Evolutionary conservation across 1,140 invertebrate genomes (phyloP), one percentile per base, ranked within the genome.

Genomic region (Drosophila kohkoa): DNA sequence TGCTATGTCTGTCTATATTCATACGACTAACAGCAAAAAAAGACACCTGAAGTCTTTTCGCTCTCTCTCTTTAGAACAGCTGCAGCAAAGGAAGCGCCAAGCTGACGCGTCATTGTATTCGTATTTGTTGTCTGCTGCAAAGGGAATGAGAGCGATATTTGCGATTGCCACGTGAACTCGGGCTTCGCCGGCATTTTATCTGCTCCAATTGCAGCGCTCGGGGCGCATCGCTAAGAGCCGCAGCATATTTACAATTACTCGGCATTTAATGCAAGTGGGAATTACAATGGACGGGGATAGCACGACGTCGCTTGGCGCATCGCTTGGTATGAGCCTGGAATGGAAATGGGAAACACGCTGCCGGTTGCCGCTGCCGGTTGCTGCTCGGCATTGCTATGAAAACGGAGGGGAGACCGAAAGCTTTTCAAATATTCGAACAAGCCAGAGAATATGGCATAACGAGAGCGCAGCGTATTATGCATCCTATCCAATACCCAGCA

Each of bases 211-310:
- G 83, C 83, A 87, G 57, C 38, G 52, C 60, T 5, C 41, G 48
- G 54, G 20, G 43, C 64, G 46, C 52, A 11, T 10, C 43, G 41
- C 45, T 59, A 30, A 69, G 67, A 63, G 71, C 68, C 64, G 10
- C 60, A 74, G 72, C 85, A 81, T 88, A 88, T 88, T 88, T 88
- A 88, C 83, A 81, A 76, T 88, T 89, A 79, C 83, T 78, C 64
- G 82, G 67, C 80, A 89, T 88, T 88, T 81, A 89, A 89, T 89
- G 86, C 85, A 85, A 85, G 81, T 88, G 85, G 85, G 85, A 89
- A 88, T 88, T 88, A 83, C 77, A 70, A 77, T 76, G 62, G 68
- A 64, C 63, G 68, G 68, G 46, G 46, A 43, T 48, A 35, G 52
- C 38, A 11, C 8, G 38, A 0, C 41, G 13, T 38, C 35, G 32